Evolutionary conservation across 2,113 vertebrate genomes (phyloP), one percentile per base, ranked within the genome.

Genomic region (Aix galericulata): DNA sequence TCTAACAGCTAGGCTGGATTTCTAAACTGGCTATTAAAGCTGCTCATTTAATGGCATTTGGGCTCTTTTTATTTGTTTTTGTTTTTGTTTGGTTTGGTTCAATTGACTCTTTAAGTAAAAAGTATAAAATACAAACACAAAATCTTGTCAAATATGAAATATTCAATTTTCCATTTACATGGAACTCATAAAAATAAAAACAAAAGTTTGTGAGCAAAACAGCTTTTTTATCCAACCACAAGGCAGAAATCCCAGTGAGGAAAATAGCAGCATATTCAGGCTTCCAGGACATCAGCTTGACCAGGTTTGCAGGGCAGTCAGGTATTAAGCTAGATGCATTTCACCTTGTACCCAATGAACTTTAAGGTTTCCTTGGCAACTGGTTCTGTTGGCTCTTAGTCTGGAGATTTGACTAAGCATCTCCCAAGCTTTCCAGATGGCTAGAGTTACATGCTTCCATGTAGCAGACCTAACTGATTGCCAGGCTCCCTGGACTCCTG

Each of bases 381-480:
- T 42, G n/a, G 9, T 3, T 73, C 13, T 46, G 10, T 42, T 60
- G 17, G 20, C 9, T 91, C 6, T 29, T 52, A 17, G 3, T 77
- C 75, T 88, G 64, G 55, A 93, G 32, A 74, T 76, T 78, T 50
- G 23, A 56, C 29, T 25, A 42, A 91, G 52, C 22, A 42, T 46
- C 20, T 86, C 69, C n/a, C 27, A 67, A 11, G 21, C 8, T 67
- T 77, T 67, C 59, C 8, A 5, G 63, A 63, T 71, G 25, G 71
- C 40, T 55, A 29, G 10, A 82, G 26, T 23, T 73, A n/a, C 13
- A 53, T 3, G 0, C 2, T 84, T 88, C 66, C 2, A 34, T 0
- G 0, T 14, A 44, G 26, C 26, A 62, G 11, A 7, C 25, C n/a
- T 68, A 18, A n/a, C 36, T 69, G 8, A 16, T 26, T 86, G 36